Evolutionary conservation across 2,113 vertebrate species (phyloP).

Genomic region (Lasiurus borealis): DNA sequence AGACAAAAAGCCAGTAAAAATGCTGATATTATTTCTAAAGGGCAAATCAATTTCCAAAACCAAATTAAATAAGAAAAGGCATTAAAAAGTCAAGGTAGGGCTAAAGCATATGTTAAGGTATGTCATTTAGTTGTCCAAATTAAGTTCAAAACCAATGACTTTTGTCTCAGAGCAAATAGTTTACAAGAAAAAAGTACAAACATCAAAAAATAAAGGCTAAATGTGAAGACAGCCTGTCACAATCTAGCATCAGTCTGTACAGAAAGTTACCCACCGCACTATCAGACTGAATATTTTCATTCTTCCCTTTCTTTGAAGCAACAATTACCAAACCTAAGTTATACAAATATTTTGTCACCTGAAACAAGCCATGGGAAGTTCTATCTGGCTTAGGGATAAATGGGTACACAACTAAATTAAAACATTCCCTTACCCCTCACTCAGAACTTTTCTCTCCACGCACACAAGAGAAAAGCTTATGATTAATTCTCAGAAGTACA

Average conservation of each 20-base stretch:
- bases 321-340: background rate
- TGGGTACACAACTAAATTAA: background rate
- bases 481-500: background rate
- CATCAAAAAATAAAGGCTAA: background rate
- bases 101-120: constrained; percentile 22
- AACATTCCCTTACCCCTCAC: background rate
- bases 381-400: background rate
- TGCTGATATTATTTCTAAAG: constrained; percentile 75
- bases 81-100: constrained; percentile 51
- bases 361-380: background rate
- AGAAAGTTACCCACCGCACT: background rate
- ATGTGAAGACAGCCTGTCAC: background rate
- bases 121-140: constrained; percentile 49
- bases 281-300: background rate
- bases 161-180: constrained; percentile 2
- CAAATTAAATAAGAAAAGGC: constrained; percentile 72
- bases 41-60: constrained; percentile 73
- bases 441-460: background rate
- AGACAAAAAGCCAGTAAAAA: constrained; percentile 64
- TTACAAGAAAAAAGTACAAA: constrained; percentile 64
- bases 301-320: background rate
- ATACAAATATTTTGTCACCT: background rate
- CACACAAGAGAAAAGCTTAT: background rate
- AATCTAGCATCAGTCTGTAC: background rate
- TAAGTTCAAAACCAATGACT: constrained; percentile 51